Percentiles rank a stretch among this genome's conserved stretches.
These are phyloP conservation scores for Avahi laniger DNA, from an alignment of 2,797 vertebrate genomes.

Conservation along the genomic window DNA sequence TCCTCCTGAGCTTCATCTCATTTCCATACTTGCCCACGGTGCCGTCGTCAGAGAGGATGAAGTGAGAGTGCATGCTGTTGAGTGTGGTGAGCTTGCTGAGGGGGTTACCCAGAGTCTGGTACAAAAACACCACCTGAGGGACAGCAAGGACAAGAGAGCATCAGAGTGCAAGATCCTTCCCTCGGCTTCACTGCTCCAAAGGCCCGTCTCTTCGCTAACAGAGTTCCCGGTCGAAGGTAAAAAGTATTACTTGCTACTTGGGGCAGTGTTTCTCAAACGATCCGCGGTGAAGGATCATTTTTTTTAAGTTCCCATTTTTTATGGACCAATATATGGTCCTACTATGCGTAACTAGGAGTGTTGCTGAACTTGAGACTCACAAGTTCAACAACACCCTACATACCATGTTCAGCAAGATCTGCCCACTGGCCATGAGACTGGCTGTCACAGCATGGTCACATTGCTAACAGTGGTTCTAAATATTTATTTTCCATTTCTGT, in stretches of 20 bases:
- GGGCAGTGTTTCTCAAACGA: background rate
- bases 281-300: background rate
- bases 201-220: background rate
- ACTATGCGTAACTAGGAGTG: background rate
- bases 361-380: background rate
- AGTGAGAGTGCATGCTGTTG: slow-evolving; percentile 97
- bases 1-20: slow-evolving; percentile 92
- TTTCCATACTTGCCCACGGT: slow-evolving; percentile 94
- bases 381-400: background rate
- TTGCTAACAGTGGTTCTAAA: background rate
- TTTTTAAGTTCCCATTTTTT: background rate
- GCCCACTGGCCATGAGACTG: background rate
- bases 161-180: background rate
- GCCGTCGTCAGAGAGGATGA: slow-evolving; percentile 96
- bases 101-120: slow-evolving; percentile 94
- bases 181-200: background rate
- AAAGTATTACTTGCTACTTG: background rate
- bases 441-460: background rate
- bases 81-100: slow-evolving; percentile 94
- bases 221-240: background rate
- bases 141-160: background rate
- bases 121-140: slow-evolving; percentile 91
- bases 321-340: background rate
- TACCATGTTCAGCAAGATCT: background rate
- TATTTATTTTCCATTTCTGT: background rate